phyloP scores from a whole-genome alignment of 2,888 invertebrate species.

The Nephrotoma flavescens region DNA sequence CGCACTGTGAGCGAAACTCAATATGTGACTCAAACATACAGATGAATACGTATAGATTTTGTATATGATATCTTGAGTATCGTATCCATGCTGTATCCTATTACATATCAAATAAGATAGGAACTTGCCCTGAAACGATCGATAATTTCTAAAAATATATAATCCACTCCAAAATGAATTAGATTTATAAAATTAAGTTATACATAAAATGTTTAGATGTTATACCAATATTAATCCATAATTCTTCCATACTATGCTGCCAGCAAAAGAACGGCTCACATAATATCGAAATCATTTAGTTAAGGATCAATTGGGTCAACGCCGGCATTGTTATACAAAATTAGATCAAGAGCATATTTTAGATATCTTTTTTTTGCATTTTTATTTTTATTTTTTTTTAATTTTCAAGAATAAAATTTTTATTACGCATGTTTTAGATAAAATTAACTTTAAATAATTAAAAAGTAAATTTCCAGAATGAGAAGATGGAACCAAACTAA shows the following conservation, averaged over 20 bases:
- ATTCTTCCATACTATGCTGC: background rate
- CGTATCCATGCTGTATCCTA: background rate
- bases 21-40: too few relatives aligned
- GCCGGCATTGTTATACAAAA: background rate
- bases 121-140: background rate
- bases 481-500: background rate
- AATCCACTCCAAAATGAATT: background rate
- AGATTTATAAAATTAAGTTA: background rate
- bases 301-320: background rate
- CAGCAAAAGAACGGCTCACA: background rate
- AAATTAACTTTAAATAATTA: background rate
- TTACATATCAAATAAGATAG: background rate
- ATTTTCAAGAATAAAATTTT: background rate
- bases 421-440: background rate
- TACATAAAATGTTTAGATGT: background rate
- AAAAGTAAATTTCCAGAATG: background rate
- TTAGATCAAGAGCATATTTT: background rate
- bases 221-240: background rate
- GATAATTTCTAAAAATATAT: background rate
- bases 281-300: background rate
- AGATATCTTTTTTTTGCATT: background rate
- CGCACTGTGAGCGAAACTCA: too few relatives aligned
- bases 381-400: background rate
- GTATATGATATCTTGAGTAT: background rate
- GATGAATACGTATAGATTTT: too few relatives aligned